Conservation (phyloP, 2,797 vertebrate genomes). For the Pseudochaenichthys georgianus region DNA sequence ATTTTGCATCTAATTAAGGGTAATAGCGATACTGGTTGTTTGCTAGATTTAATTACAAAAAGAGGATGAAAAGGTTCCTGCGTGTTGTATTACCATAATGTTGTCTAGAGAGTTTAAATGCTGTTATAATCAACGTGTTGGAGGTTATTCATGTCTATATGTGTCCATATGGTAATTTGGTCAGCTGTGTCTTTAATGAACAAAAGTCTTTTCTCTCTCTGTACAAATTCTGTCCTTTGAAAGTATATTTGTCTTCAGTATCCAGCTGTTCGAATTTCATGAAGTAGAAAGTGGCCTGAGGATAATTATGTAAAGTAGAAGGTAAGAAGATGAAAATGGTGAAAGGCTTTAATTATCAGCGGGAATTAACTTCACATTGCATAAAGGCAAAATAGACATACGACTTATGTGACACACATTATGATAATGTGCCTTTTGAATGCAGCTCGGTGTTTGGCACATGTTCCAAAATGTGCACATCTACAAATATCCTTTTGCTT, state of each 20-base stretch:
- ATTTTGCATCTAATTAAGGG: constrained; percentile 12
- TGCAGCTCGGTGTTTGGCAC: constrained; percentile 33
- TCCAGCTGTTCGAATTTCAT: constrained; percentile 44
- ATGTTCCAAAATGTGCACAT: constrained; percentile 30
- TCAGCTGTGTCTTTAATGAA: constrained; percentile 1
- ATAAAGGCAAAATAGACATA: constrained; percentile 41
- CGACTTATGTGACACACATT: constrained; percentile 48
- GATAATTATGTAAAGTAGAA: constrained; percentile 72
- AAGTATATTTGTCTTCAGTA: constrained; percentile 45
- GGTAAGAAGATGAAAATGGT: constrained; percentile 66
- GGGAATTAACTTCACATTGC: constrained; percentile 55
- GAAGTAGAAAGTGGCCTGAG: constrained; percentile 43
- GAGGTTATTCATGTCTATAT: constrained; percentile 21
- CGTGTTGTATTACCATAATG: background rate
- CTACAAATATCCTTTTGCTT: constrained; percentile 23
- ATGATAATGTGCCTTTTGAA: constrained; percentile 58
- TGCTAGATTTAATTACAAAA: constrained; percentile 17
- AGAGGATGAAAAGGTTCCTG: background rate
- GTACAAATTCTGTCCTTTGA: constrained; percentile 40
- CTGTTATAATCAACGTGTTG: constrained; percentile 17
- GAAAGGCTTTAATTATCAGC: constrained; percentile 71
- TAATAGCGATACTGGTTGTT: constrained; percentile 1
- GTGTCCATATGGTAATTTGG: constrained; percentile 1
- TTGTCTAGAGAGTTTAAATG: constrained; percentile 9
- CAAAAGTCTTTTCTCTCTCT: constrained; percentile 19